Evolutionary conservation across 2,888 invertebrate species (phyloP), one percentile per base, ranked within the genome.

Genomic region (Laothoe populi): DNA sequence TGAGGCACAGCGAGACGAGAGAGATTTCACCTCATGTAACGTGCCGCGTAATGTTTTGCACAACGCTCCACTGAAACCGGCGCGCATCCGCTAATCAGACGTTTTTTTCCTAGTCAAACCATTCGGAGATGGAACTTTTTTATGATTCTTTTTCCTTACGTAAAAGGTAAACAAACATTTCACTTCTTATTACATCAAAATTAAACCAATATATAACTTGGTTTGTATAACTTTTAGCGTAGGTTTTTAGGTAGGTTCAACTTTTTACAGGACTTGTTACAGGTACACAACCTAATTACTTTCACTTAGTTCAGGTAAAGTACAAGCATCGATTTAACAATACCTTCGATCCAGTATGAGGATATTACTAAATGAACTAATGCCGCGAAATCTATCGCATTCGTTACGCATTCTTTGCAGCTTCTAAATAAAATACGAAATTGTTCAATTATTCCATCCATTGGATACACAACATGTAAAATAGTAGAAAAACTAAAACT

Each of bases 11-110:
- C 53, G 40, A 53, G 24, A 40, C 62, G 64, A 63, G 70, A 74
- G 63, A 63, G 73, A 74, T 75, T 75, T 75, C 74, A 69, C 74
- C 68, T 64, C 68, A 65, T 72, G 67, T 69, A 69, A 58, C 40
- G 62, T n/a, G 26, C 64, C 60, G 64, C 64, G 42, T 65, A 66
- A 67, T 64, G 66, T 69, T 71, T 40, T 73, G 69, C 68, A 71
- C 70, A 73, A 69, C 67, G 67, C 67, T 69, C 44, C 64, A 66
- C 72, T 76, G 67, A 70, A 70, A 73, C 64, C 59, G 53, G 66
- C 68, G 61, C 60, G 49, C 60, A 63, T 65, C 63, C 62, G 63
- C 35, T 49, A 61, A 61, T 61, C 49, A 0, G 42, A 19, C 10
- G 19, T 38, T 38, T 24, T 40, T 57, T 57, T 31, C 26, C n/a